phyloP scores from a whole-genome alignment of 2,888 invertebrate species.

The Epinotia nisella region DNA sequence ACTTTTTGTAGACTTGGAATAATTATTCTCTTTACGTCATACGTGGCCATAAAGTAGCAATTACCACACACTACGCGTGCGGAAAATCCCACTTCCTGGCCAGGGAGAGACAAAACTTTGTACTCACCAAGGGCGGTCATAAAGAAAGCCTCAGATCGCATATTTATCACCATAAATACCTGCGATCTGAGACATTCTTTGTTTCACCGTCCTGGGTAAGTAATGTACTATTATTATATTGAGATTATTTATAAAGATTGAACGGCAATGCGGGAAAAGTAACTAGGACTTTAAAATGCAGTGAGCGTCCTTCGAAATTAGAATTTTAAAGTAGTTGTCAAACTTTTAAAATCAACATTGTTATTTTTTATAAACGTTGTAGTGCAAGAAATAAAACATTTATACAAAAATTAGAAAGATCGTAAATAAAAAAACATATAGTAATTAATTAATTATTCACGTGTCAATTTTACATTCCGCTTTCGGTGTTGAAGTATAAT shows the following conservation, averaged over 20 bases:
- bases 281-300: slow-evolving; percentile 9
- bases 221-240: no score
- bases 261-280: slow-evolving; percentile 36
- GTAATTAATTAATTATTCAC: slow-evolving; percentile 44
- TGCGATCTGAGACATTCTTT: no score
- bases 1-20: slow-evolving; percentile 35
- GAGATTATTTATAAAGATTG: slow-evolving; percentile 41
- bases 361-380: slow-evolving; percentile 42
- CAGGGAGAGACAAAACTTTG: no score
- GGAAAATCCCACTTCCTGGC: no score
- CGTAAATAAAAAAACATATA: slow-evolving; percentile 18
- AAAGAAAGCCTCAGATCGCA: no score
- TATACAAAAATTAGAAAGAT: slow-evolving; percentile 46
- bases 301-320: slow-evolving; percentile 19
- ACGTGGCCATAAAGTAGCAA: no score
- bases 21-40: slow-evolving; percentile 30
- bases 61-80: no score
- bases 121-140: no score
- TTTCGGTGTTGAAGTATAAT: slow-evolving; percentile 69
- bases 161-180: no score
- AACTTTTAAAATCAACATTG: slow-evolving; percentile 29
- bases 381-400: slow-evolving; percentile 25
- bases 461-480: slow-evolving; percentile 74
- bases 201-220: no score
- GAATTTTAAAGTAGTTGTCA: slow-evolving; percentile 18